A percentile compares a stretch with the other conserved stretches of the same genome.
phyloP scores from a whole-genome alignment of 2,888 invertebrate genomes.

The Meteorus cinctellus region DNA sequence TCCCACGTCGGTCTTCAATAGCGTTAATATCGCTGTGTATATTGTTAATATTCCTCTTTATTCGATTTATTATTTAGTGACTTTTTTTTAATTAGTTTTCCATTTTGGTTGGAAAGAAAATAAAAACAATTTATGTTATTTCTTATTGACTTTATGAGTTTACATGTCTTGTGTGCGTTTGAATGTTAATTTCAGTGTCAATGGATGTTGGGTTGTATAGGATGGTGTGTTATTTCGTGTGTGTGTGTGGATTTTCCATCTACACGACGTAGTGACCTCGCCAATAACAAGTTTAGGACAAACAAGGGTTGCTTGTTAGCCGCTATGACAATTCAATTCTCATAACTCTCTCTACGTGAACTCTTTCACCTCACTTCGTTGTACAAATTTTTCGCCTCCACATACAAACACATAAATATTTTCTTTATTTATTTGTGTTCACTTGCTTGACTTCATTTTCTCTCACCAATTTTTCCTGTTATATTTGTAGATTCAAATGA shows the following conservation, averaged over 20 bases:
- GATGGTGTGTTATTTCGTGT: neutral
- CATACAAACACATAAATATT: neutral
- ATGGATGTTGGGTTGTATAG: neutral
- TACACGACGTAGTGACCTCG: slow-evolving; percentile 29
- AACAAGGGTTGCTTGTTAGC: slow-evolving; percentile 61
- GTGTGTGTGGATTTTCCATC: slow-evolving; percentile 29
- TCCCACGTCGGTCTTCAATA: neutral
- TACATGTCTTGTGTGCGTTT: neutral
- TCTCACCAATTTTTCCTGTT: no score
- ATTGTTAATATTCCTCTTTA: neutral
- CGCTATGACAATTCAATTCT: slow-evolving; percentile 31
- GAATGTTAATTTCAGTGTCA: slow-evolving; percentile 19
- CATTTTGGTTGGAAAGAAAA: no score
- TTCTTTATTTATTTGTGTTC: no score
- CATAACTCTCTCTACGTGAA: neutral
- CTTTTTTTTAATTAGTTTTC: neutral
- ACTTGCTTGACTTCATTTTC: no score
- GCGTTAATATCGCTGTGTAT: neutral
- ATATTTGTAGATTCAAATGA: no score
- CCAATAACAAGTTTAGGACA: slow-evolving; percentile 60
- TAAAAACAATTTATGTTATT: neutral
- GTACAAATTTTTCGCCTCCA: neutral
- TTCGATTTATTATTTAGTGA: neutral
- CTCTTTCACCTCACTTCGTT: neutral
- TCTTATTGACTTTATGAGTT: slow-evolving; percentile 29